phyloP scores from a whole-genome alignment of 2,888 invertebrate genomes.

The Apamea epomidion region DNA sequence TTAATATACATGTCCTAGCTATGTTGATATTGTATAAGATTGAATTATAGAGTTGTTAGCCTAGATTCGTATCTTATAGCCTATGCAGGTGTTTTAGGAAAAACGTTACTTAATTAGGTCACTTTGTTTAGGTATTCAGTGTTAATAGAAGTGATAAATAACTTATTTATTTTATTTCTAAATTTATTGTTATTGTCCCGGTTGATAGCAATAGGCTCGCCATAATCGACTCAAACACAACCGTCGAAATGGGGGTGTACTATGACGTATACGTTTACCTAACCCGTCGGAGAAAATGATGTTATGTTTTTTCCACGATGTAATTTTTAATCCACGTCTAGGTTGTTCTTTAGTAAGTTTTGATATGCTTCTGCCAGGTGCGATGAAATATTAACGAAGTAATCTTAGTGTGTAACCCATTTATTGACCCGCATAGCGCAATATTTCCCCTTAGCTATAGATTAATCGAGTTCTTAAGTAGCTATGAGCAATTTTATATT shows the following conservation, averaged over 20 bases:
- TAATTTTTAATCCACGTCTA: not conserved
- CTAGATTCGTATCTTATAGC: not conserved
- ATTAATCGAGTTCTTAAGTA: not conserved
- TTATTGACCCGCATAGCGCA: not conserved
- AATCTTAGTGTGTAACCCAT: not conserved
- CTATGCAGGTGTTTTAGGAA: slow-evolving; percentile 5
- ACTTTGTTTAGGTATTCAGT: not conserved
- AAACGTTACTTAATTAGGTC: not conserved
- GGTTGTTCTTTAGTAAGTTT: not conserved
- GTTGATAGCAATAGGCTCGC: not conserved
- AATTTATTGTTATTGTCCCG: not conserved
- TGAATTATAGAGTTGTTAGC: slow-evolving; percentile 26
- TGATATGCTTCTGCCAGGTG: too few relatives aligned
- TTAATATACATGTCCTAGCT: not conserved
- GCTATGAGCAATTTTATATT: not conserved
- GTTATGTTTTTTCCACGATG: not conserved
- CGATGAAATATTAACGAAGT: not conserved
- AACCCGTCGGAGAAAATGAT: not conserved
- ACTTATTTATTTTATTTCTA: not conserved
- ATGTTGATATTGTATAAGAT: not conserved
- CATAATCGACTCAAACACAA: not conserved
- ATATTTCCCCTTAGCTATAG: not conserved
- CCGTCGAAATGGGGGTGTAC: not conserved
- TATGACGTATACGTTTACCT: not conserved
- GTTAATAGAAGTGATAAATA: too few relatives aligned